A percentile compares a stretch with the other conserved stretches of the same genome.
These are phyloP conservation scores for Diglossa cyanea DNA, from an alignment of 2,797 vertebrate species.

Conservation along the genomic window DNA sequence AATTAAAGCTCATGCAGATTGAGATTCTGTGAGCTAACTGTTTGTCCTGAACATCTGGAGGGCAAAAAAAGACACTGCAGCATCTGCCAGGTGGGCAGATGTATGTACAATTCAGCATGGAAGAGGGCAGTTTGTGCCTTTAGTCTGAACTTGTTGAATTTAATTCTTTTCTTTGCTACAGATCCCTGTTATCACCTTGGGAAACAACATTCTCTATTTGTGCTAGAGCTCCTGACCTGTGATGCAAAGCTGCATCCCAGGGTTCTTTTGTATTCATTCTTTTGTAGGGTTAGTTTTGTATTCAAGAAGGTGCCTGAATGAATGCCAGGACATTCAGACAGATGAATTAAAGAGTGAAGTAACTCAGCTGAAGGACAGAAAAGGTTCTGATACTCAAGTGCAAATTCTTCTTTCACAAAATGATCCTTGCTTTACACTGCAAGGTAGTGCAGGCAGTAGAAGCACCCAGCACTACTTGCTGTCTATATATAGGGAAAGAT, in stretches of 20 bases:
- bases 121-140: neutral
- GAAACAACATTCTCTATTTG: neutral
- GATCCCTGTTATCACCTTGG: neutral
- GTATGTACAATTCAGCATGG: neutral
- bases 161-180: neutral
- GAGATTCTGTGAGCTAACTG: neutral
- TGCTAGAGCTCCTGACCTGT: neutral
- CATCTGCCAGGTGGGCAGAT: neutral
- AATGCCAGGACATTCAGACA: neutral
- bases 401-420: neutral
- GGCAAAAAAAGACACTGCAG: neutral
- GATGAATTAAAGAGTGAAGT: neutral
- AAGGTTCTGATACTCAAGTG: neutral
- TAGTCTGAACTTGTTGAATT: neutral
- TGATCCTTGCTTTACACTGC: neutral
- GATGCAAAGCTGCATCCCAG: neutral
- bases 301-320: neutral
- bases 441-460: neutral
- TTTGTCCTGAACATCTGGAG: neutral
- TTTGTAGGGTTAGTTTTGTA: neutral
- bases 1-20: neutral
- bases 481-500: neutral
- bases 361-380: neutral
- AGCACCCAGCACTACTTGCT: neutral
- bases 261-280: neutral